Conservation (phyloP, 2,113 vertebrate genomes). For the Sinocyclocheilus anshuiensis region DNA sequence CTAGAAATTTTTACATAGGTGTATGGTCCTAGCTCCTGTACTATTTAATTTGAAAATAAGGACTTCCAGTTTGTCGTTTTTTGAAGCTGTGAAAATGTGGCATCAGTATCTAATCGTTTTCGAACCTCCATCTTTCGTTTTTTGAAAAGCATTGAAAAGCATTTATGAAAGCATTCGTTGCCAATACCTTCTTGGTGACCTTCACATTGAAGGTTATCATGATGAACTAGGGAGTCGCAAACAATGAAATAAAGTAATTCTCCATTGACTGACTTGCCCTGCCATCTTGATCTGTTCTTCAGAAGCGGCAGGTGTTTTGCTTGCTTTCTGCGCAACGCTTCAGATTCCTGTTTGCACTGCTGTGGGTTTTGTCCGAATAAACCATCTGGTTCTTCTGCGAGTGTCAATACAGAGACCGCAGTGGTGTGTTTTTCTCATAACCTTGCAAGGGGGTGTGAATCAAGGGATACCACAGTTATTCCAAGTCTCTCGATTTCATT, state of each 20-base stretch:
- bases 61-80: background rate
- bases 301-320: constrained; percentile 17
- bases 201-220: background rate
- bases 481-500: constrained; percentile 51
- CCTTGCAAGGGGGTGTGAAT: constrained; percentile 48
- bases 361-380: constrained; percentile 21
- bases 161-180: background rate
- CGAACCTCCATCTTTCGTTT: background rate
- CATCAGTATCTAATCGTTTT: background rate
- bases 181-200: background rate
- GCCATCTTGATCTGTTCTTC: background rate
- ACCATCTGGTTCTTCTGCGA: constrained; percentile 33
- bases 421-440: constrained; percentile 62
- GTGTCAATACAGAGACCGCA: constrained; percentile 34
- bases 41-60: no score
- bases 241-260: background rate
- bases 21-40: no score
- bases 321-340: constrained; percentile 7
- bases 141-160: no score
- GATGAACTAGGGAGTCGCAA: background rate
- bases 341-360: constrained; percentile 27
- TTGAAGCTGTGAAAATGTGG: background rate
- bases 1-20: no score
- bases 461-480: constrained; percentile 44
- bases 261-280: background rate